These are phyloP conservation scores for Calcarius lapponicus DNA, from an alignment of 2,797 vertebrate species.

Conservation along the genomic window DNA sequence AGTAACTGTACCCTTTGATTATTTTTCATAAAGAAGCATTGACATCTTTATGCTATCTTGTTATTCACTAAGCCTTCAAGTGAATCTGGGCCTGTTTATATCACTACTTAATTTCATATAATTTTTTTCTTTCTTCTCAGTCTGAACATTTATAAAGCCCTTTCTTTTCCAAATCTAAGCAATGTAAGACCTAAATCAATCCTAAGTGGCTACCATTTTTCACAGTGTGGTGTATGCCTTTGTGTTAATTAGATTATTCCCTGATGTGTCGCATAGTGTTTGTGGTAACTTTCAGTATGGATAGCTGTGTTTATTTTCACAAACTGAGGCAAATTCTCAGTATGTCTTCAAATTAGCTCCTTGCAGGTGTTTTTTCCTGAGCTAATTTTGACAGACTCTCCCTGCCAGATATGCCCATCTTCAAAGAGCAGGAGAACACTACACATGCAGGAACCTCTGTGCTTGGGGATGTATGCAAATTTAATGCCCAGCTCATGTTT, in stretches of 20 bases:
- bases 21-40: neutral
- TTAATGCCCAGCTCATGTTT: constrained; percentile 81
- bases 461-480: constrained; percentile 84
- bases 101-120: constrained; percentile 39
- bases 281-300: constrained; percentile 68
- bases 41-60: neutral
- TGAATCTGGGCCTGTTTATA: constrained; percentile 40
- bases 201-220: constrained; percentile 70
- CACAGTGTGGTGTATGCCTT: constrained; percentile 28
- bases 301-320: constrained; percentile 78
- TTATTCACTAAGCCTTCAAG: neutral
- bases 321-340: constrained; percentile 78
- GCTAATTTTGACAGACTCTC: constrained; percentile 80
- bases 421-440: constrained; percentile 74
- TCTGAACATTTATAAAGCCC: constrained; percentile 42
- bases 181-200: constrained; percentile 65
- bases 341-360: constrained; percentile 82
- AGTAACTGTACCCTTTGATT: neutral
- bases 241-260: constrained; percentile 80
- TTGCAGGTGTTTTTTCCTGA: constrained; percentile 78
- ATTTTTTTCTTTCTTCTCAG: neutral
- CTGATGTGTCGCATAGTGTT: constrained; percentile 57
- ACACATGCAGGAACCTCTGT: constrained; percentile 69
- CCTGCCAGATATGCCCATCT: constrained; percentile 81
- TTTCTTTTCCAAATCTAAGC: constrained; percentile 62